phyloP scores from a whole-genome alignment of 2,113 vertebrate species.

The Sylvia atricapilla region DNA sequence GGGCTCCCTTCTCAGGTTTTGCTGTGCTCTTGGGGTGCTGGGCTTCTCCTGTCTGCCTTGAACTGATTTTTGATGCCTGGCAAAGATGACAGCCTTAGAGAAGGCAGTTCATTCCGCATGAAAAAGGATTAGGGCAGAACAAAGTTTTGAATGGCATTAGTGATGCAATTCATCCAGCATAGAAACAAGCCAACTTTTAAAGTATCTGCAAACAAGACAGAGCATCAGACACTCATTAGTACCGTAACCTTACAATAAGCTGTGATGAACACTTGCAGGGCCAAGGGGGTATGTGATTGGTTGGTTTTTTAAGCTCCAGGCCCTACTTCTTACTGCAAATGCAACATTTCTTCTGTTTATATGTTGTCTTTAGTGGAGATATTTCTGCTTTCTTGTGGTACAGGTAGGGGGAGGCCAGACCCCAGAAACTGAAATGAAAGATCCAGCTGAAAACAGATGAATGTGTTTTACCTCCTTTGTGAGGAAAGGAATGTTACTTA shows the following conservation, averaged over 20 bases:
- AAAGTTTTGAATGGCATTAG: not conserved
- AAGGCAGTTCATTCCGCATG: not conserved
- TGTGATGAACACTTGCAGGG: not conserved
- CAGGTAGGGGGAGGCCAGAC: not conserved
- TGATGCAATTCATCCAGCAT: not conserved
- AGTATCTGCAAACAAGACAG: not conserved
- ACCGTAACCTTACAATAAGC: not conserved
- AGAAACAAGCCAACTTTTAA: not conserved
- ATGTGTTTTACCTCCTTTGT: not conserved
- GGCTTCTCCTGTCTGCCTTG: not conserved
- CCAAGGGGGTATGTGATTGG: not conserved
- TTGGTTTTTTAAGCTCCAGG: not conserved
- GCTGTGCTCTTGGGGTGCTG: not conserved
- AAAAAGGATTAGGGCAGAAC: not conserved
- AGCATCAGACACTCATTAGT: conserved; percentile 2
- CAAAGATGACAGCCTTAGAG: not conserved
- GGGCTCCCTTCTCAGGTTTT: not conserved
- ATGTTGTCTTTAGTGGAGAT: not conserved
- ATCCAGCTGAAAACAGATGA: not conserved
- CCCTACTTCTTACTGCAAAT: not conserved
- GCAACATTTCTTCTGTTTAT: not conserved
- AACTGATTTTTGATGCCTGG: not conserved
- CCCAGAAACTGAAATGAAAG: not conserved
- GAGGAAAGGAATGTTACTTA: not conserved
- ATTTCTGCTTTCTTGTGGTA: not conserved